Conservation (phyloP, 1,140 invertebrate genomes). For the Achroia grisella region DNA sequence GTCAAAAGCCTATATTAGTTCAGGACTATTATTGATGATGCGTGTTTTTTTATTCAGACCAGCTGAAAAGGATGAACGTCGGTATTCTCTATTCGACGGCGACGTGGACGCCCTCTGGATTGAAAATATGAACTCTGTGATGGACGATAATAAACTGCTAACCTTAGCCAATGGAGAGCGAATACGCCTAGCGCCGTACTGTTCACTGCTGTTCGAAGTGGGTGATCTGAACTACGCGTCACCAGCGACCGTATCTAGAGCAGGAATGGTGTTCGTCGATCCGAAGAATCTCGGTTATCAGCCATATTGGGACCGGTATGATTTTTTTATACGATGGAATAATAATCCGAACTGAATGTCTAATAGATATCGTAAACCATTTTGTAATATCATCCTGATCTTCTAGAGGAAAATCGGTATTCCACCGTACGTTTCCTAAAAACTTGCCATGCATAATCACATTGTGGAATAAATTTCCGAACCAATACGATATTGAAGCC, state of each 20-base stretch:
- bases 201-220: slow-evolving; percentile 91
- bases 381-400: no score
- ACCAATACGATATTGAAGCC: no score
- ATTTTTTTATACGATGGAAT: no score
- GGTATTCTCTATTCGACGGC: slow-evolving; percentile 93
- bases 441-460: no score
- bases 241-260: slow-evolving; percentile 91
- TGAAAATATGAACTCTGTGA: slow-evolving; percentile 97
- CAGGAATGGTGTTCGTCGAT: slow-evolving; percentile 95
- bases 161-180: slow-evolving; percentile 93
- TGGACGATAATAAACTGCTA: slow-evolving; percentile 94
- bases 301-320: slow-evolving; percentile 82
- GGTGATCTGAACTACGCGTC: slow-evolving; percentile 92
- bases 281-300: slow-evolving; percentile 91
- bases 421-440: no score
- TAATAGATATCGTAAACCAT: no score
- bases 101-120: slow-evolving; percentile 96
- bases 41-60: slow-evolving; percentile 31
- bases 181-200: slow-evolving; percentile 86
- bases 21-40: no score
- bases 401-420: no score
- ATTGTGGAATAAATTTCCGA: no score
- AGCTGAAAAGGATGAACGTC: slow-evolving; percentile 78
- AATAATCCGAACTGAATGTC: no score
- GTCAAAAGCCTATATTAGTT: no score